These are phyloP conservation scores for Drosophila trapezifrons DNA, from an alignment of 1,140 invertebrate species.

Conservation along the genomic window DNA sequence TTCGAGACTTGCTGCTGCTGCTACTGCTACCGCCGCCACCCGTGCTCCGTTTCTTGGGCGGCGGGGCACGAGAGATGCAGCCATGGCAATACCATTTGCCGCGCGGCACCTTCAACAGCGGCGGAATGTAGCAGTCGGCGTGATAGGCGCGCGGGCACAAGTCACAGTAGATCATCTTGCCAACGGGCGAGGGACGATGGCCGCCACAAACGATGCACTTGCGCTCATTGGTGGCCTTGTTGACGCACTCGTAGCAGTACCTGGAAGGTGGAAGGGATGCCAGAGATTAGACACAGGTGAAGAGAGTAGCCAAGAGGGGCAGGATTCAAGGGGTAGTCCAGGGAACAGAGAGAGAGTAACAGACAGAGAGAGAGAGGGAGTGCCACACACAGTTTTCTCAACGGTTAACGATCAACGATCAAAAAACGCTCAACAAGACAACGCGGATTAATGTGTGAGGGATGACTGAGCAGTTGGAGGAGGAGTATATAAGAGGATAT, in stretches of 20 bases:
- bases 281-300: not conserved
- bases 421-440: conserved; percentile 44
- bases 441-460: conserved; percentile 48
- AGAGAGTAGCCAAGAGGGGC: not conserved
- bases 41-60: conserved; percentile 85
- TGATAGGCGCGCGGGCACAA: conserved; percentile 96
- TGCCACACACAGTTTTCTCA: conserved; percentile 56
- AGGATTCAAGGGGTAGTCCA: not conserved
- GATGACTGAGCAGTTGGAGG: conserved; percentile 10
- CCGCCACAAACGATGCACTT: conserved; percentile 96
- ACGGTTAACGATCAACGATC: conserved; percentile 30
- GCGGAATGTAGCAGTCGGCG: conserved; percentile 95
- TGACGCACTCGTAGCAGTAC: conserved; percentile 98
- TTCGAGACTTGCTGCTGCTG: conserved; percentile 72
- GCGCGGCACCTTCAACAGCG: conserved; percentile 92
- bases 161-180: conserved; percentile 93
- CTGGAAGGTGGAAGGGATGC: conserved; percentile 84
- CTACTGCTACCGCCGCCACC: conserved; percentile 38
- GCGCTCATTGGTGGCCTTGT: conserved; percentile 95
- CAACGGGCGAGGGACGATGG: conserved; percentile 86
- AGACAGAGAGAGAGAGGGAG: conserved; percentile 5
- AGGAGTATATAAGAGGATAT: not conserved
- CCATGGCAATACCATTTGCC: conserved; percentile 94
- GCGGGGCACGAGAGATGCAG: conserved; percentile 91
- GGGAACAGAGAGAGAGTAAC: not conserved